Evolutionary conservation across 2,113 vertebrate genomes (phyloP), one percentile per base, ranked within the genome.

Genomic region (Podarcis cretensis): DNA sequence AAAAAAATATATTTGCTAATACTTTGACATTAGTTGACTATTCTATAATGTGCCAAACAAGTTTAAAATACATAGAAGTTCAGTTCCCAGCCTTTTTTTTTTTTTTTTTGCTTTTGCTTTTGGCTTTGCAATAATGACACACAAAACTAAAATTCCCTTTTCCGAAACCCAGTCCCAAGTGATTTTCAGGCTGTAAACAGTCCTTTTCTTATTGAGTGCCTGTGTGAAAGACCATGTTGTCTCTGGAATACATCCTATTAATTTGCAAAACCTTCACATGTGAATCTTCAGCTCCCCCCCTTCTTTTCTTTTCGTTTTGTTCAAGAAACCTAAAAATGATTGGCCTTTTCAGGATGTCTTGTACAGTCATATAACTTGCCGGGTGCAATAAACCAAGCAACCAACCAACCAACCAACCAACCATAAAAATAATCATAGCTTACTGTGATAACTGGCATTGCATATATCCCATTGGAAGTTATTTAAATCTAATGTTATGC

Each of bases 1-100:
- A 96, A 97, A 96, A 90, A 92, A 95, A 97, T 96, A 94, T 96
- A 96, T 97, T 96, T 95, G 91, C 96, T 96, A 92, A 21, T 97
- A 95, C 93, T 97, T 97, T 95, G 94, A 95, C 94, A 92, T 97
- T 96, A 96, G 93, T 85, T 95, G 59, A 85, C 40, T 87, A 82
- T 93, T 93, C 92, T 95, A 94, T 93, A 96, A 96, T 92, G 91
- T 92, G 95, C 92, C 93, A 94, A 97, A 94, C 90, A 96, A 94
- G 82, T 81, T 92, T 93, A 81, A 91, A 92, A 94, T 94, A 95
- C 89, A 87, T 91, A 81, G 95, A 95, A 90, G 92, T 90, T 87
- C 95, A 96, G 95, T 96, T 96, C 92, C 92, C 92, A 96, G 94
- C 91, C 92, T 96, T 92, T 87, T 83, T 95, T 96, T 96, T 96